Percentiles rank a stretch among this genome's conserved stretches.
These are phyloP conservation scores for Sturnira hondurensis DNA, from an alignment of 2,113 vertebrate genomes.

Conservation along the genomic window DNA sequence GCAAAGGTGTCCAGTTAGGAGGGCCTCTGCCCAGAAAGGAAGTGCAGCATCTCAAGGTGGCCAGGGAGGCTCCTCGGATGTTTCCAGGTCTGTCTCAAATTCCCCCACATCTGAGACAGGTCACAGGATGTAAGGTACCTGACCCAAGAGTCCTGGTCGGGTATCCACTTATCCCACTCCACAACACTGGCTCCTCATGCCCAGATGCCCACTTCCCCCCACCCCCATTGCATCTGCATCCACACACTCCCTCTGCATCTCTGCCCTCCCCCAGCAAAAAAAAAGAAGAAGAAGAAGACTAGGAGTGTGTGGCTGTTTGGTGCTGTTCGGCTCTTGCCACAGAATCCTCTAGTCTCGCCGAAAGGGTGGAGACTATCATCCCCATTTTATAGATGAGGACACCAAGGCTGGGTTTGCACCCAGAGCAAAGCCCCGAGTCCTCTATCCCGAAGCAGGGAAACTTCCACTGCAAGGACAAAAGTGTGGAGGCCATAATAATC, in stretches of 20 bases:
- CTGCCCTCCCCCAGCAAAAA: neutral
- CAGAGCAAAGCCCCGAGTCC: neutral
- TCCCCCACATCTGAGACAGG: neutral
- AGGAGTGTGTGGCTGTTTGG: neutral
- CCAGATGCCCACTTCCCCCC: neutral
- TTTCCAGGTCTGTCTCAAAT: neutral
- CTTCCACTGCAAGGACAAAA: neutral
- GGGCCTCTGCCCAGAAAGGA: neutral
- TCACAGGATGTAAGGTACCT: neutral
- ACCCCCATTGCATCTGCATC: neutral
- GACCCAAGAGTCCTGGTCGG: neutral
- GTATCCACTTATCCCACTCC: neutral
- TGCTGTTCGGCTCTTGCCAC: neutral
- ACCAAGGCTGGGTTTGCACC: neutral
- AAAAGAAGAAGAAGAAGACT: neutral
- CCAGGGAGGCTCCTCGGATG: neutral
- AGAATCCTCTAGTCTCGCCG: neutral
- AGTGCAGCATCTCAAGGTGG: neutral
- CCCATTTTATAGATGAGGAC: neutral
- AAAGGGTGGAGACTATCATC: neutral
- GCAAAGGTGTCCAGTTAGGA: fast-evolving
- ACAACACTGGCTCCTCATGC: neutral
- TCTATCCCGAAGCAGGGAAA: neutral
- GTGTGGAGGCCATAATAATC: neutral
- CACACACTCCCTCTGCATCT: neutral